Conservation (phyloP, 2,888 invertebrate genomes). For the Diogma glabrata region DNA sequence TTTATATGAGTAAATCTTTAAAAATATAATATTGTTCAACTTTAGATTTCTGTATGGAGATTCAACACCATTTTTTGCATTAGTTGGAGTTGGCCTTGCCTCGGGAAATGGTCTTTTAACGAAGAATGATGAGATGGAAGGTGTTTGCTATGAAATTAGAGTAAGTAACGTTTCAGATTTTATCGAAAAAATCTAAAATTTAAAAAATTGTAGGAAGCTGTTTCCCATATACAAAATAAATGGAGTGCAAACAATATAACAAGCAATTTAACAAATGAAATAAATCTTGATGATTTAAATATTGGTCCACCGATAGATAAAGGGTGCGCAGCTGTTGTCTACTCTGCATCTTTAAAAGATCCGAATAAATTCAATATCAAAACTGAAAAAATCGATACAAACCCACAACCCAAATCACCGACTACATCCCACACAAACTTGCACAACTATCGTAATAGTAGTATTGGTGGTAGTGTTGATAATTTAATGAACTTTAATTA, state of each 20-base stretch:
- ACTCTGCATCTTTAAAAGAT: slow-evolving; percentile 48
- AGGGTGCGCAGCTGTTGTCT: slow-evolving; percentile 72
- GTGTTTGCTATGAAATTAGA: slow-evolving; percentile 65
- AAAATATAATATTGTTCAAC: slow-evolving; percentile 15
- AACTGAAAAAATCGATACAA: slow-evolving; percentile 5
- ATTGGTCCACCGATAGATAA: slow-evolving; percentile 61
- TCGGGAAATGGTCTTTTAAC: slow-evolving; percentile 61
- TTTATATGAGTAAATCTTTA: neutral
- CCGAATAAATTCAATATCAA: slow-evolving; percentile 1
- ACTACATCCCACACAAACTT: slow-evolving; percentile 9
- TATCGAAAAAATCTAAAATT: neutral
- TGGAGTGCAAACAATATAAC: slow-evolving; percentile 31
- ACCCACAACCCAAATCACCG: slow-evolving; percentile 6
- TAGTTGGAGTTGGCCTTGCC: slow-evolving; percentile 61
- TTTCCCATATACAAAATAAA: slow-evolving; percentile 29
- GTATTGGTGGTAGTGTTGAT: slow-evolving; percentile 34
- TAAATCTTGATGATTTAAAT: slow-evolving; percentile 46
- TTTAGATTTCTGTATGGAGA: slow-evolving; percentile 53
- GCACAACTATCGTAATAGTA: slow-evolving; percentile 21
- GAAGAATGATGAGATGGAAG: slow-evolving; percentile 65
- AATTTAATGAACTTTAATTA: slow-evolving; percentile 26
- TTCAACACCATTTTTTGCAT: slow-evolving; percentile 59
- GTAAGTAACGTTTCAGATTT: slow-evolving; percentile 33
- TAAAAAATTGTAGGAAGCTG: slow-evolving; percentile 24
- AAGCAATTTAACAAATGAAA: slow-evolving; percentile 34